Evolutionary conservation across 2,113 vertebrate genomes (phyloP).

Genomic region (Jaculus jaculus): DNA sequence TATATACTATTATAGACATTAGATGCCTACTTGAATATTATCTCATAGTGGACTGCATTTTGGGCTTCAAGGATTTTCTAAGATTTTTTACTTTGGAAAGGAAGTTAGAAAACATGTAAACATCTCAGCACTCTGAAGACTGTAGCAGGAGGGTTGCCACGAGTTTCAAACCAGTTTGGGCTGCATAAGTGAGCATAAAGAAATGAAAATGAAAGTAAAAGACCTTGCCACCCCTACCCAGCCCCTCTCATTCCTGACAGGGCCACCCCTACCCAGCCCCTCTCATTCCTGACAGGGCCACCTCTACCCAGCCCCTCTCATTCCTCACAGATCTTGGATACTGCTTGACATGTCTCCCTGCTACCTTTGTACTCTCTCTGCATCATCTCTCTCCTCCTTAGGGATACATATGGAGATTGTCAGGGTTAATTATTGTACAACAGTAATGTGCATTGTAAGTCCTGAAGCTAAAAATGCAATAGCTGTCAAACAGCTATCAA

Average conservation of each 20-base stretch:
- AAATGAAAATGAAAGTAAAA: not conserved
- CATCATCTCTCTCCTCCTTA: not conserved
- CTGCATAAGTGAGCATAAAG: not conserved
- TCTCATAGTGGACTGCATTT: not conserved
- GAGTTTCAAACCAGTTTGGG: not conserved
- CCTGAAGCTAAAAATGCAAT: conserved; percentile 13
- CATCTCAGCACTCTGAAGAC: not conserved
- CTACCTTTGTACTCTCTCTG: not conserved
- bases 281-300: not conserved
- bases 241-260: too few species aligned
- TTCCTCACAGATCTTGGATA: not conserved
- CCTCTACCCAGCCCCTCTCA: not conserved
- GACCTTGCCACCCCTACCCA: not conserved
- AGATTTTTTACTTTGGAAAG: conserved; percentile 20
- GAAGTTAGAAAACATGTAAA: conserved; percentile 14
- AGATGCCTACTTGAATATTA: not conserved
- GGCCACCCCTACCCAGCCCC: too few species aligned
- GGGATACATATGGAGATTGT: not conserved
- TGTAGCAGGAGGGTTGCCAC: not conserved
- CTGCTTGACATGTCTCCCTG: not conserved
- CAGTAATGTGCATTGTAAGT: conserved; percentile 15
- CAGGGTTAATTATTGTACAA: conserved; percentile 27
- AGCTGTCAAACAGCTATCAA: conserved; percentile 12
- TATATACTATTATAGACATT: not conserved
- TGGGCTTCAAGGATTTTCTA: conserved; percentile 11